phyloP scores from a whole-genome alignment of 2,797 vertebrate genomes.

The Cephalopachus bancanus region DNA sequence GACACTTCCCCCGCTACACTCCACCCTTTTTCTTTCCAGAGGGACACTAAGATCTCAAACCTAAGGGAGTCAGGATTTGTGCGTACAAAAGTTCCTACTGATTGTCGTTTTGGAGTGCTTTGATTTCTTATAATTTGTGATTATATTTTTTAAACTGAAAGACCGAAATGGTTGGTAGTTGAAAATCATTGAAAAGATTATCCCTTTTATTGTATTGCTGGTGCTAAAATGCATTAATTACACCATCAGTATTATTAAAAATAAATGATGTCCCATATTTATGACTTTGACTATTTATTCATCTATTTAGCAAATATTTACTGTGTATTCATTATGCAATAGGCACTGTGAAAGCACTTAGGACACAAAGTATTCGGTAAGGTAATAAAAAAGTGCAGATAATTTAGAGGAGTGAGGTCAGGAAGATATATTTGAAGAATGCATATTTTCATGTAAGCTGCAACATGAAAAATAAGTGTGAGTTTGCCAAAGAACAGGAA shows the following conservation, averaged over 20 bases:
- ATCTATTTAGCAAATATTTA: neutral
- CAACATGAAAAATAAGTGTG: neutral
- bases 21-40: neutral
- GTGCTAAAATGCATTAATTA: neutral
- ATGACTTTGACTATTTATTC: neutral
- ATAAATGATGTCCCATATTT: neutral
- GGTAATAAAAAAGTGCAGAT: neutral
- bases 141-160: neutral
- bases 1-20: neutral
- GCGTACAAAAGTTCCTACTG: neutral
- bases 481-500: neutral
- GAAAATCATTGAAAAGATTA: neutral
- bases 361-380: neutral
- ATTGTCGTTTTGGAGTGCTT: neutral
- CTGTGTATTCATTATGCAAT: neutral
- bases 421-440: neutral
- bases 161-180: neutral
- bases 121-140: neutral
- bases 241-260: neutral
- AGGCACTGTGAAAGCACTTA: neutral
- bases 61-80: neutral
- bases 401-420: neutral
- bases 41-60: neutral
- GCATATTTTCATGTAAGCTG: neutral
- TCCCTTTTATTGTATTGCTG: neutral